Conservation (phyloP, 1,140 invertebrate species). For the Drosophila obscura region DNA sequence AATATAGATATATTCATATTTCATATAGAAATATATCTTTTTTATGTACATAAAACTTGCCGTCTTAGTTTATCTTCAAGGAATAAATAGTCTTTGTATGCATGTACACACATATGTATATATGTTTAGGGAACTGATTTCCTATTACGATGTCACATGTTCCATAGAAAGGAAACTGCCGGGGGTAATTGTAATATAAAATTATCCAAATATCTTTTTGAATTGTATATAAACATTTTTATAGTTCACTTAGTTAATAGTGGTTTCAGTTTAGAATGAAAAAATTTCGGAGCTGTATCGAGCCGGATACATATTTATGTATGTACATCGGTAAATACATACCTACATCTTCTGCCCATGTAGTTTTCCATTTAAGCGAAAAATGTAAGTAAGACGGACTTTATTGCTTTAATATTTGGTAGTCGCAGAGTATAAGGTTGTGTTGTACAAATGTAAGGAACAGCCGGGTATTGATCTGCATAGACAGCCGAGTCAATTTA, state of each 20-base stretch:
- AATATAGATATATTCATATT: conserved; percentile 1
- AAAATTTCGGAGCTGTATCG: too few species aligned
- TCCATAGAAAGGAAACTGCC: not conserved
- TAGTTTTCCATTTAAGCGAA: too few species aligned
- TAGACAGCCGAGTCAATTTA: not conserved
- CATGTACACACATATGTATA: conserved; percentile 5
- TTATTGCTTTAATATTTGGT: too few species aligned
- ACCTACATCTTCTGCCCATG: too few species aligned
- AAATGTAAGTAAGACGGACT: too few species aligned
- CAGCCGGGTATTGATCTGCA: too few species aligned
- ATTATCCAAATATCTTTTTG: not conserved
- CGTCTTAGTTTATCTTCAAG: not conserved
- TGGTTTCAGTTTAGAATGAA: too few species aligned
- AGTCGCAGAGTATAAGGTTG: too few species aligned
- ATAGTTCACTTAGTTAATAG: too few species aligned
- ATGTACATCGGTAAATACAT: not conserved
- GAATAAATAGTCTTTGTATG: too few species aligned
- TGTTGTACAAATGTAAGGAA: too few species aligned
- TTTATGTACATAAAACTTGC: not conserved
- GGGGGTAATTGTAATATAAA: not conserved
- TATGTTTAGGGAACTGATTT: not conserved
- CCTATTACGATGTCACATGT: conserved; percentile 6
- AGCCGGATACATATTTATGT: not conserved
- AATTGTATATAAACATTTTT: too few species aligned
- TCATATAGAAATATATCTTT: not conserved